These are phyloP conservation scores for Oceanites oceanicus DNA, from an alignment of 2,113 vertebrate species.

Conservation along the genomic window DNA sequence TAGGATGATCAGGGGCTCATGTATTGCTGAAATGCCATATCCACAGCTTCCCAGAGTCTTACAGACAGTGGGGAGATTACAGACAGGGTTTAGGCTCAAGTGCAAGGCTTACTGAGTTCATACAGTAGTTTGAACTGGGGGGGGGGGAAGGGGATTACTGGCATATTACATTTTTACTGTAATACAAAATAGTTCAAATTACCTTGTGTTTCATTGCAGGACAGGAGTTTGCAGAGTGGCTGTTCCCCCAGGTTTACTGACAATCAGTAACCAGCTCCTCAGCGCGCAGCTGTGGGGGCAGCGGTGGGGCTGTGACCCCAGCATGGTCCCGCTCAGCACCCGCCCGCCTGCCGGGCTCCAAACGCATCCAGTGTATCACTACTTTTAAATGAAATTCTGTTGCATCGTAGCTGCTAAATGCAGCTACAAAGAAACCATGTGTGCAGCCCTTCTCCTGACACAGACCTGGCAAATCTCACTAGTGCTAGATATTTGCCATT, in stretches of 20 bases:
- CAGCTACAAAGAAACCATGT: neutral
- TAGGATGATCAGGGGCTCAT: fast-evolving
- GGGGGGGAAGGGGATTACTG: fast-evolving
- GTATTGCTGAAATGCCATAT: neutral
- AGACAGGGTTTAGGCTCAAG: neutral
- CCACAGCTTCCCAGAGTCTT: neutral
- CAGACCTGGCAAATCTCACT: neutral
- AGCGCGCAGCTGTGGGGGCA: fast-evolving
- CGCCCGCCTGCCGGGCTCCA: fast-evolving
- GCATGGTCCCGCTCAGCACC: neutral
- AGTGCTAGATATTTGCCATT: neutral
- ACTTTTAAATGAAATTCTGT: neutral
- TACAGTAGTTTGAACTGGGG: neutral
- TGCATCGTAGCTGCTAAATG: fast-evolving
- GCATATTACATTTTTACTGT: neutral
- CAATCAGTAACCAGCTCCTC: neutral
- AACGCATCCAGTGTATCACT: fast-evolving
- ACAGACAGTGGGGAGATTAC: neutral
- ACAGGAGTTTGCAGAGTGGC: too few relatives aligned
- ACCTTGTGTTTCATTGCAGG: neutral
- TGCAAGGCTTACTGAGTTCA: neutral
- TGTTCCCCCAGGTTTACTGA: neutral
- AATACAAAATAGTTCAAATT: too few relatives aligned
- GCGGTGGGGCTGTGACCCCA: neutral
- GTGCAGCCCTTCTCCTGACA: neutral